Conservation (phyloP, 2,113 vertebrate species). For the Pleuronectes platessa region DNA sequence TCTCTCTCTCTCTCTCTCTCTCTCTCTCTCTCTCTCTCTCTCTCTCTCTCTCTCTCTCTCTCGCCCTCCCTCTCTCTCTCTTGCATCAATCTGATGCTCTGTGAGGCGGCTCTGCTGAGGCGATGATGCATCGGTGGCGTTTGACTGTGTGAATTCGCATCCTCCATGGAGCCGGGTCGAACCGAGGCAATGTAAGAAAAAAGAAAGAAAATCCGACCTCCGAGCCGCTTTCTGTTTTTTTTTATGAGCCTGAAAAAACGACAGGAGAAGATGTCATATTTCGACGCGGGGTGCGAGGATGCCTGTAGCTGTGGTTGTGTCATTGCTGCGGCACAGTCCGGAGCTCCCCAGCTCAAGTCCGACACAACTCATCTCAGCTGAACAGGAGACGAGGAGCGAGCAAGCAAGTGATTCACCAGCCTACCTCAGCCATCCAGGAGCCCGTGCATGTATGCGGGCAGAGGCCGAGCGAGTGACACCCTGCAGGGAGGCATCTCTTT, state of each 20-base stretch:
- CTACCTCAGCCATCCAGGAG: conserved; percentile 56
- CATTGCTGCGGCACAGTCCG: conserved; percentile 71
- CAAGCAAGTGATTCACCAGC: conserved; percentile 51
- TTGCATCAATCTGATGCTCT: conserved; percentile 62
- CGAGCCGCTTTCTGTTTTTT: not conserved
- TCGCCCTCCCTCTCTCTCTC: conserved; percentile 16
- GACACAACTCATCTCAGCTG: conserved; percentile 66
- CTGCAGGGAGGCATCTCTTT: conserved; percentile 48
- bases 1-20: conserved; percentile 8
- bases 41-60: conserved; percentile 10
- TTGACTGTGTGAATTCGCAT: conserved; percentile 59
- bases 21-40: not conserved
- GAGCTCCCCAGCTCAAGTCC: conserved; percentile 60
- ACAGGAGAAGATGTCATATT: conserved; percentile 27
- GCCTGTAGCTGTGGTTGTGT: conserved; percentile 67
- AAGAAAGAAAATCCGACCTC: too few species aligned
- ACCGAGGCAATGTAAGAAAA: conserved; percentile 41
- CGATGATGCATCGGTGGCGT: conserved; percentile 64
- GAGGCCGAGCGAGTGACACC: conserved; percentile 36
- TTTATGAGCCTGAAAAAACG: not conserved
- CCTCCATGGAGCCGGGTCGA: conserved; percentile 34
- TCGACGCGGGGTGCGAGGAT: conserved; percentile 64
- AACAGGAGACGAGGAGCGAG: conserved; percentile 58
- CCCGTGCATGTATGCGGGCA: conserved; percentile 52
- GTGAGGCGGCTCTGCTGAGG: conserved; percentile 48